Conservation (phyloP, 2,888 invertebrate species). For the Embidobia sp. region DNA sequence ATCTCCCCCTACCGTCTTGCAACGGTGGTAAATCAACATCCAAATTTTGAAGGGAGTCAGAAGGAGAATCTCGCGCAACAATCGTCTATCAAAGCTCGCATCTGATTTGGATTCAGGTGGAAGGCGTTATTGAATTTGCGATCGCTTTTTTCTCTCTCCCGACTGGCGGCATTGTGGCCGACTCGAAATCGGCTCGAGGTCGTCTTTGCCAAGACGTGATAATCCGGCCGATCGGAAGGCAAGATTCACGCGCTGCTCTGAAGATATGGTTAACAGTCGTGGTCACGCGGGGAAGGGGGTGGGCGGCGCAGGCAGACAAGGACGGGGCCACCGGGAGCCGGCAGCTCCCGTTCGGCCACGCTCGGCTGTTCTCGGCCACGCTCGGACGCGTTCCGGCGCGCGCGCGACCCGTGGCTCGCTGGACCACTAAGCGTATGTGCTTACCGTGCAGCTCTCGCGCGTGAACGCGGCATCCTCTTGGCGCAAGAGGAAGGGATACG, state of each 20-base stretch:
- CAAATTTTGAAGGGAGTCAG: neutral
- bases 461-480: conserved; percentile 43
- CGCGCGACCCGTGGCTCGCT: conserved; percentile 73
- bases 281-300: neutral
- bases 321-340: conserved; percentile 22
- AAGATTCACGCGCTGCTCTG: conserved; percentile 51
- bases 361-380: conserved; percentile 67
- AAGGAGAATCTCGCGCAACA: conserved; percentile 23
- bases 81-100: conserved; percentile 22
- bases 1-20: neutral
- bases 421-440: conserved; percentile 59
- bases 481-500: conserved; percentile 35
- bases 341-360: conserved; percentile 55
- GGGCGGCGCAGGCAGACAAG: conserved; percentile 1
- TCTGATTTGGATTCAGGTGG: conserved; percentile 22
- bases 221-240: conserved; percentile 51
- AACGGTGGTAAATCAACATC: neutral
- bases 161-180: conserved; percentile 42
- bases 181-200: conserved; percentile 56
- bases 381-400: conserved; percentile 72
- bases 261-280: conserved; percentile 44
- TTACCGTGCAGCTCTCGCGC: conserved; percentile 58
- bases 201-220: conserved; percentile 58
- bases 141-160: conserved; percentile 25
- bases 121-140: conserved; percentile 59